Base-by-base conservation (phyloP, 1,140 invertebrate species). In the Hormaphis cornu region DNA sequence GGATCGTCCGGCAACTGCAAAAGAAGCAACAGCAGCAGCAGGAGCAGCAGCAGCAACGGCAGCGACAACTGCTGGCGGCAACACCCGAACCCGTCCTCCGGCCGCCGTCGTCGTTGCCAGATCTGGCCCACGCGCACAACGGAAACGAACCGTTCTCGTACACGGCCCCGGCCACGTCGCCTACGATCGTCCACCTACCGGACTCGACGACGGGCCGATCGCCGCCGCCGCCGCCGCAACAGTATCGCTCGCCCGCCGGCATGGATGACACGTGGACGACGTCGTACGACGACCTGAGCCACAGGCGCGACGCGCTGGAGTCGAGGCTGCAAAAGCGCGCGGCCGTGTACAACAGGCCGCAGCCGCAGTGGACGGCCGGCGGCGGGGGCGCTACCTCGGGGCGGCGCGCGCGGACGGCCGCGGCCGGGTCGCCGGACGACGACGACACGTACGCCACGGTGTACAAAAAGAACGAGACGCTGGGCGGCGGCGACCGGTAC, bases 61-160 rank as follows among this genome's bases (percentile, higher is more conserved):
- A 70, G 18, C 44, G 69, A 26, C 72, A 70, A 22, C 16, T 22
- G 56, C 20, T 16, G 24, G 18, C 50, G 71, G 18, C 72, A 59
- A 24, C 24, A 16, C 24, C 24, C 26, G 28, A 53, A 6, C 53
- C 53, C 10, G 73, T 71, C 16, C 72, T 74, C 40, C 61, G 56
- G 9, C 61, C 61, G 16, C 69, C 71, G 70, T 72, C 73, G 40
- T 48, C 73, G 8, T 46, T 26, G 42, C 33, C 70, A 54, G 42
- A 71, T 46, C 14, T 73, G 1, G 82, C 82, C 66, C 83, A 83
- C 35, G 80, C 83, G 12, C 86, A 86, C 73, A 88, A 89, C 74
- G 83, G 85, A 72, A 89, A 88, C 73, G 82, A 86, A 74, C 87
- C 87, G 10, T 89, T 89, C 76, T 89, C 87, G 0, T 89, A 89